A percentile compares a stretch with the other conserved stretches of the same genome.
phyloP scores from a whole-genome alignment of 2,888 invertebrate genomes.

The Villa cingulata region DNA sequence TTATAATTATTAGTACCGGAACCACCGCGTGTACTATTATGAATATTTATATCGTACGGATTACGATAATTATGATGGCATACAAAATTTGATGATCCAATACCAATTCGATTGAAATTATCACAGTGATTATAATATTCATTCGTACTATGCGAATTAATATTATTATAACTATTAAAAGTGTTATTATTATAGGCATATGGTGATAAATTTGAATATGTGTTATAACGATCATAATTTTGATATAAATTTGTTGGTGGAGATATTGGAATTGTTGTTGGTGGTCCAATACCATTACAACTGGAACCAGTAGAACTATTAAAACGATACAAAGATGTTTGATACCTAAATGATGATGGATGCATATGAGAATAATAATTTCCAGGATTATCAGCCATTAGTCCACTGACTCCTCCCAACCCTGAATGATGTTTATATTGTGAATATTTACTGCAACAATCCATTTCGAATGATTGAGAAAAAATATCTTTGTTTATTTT shows the following conservation, averaged over 20 bases:
- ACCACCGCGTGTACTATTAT: too few species aligned
- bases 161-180: constrained; percentile 1
- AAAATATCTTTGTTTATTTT: too few species aligned
- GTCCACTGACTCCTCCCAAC: neutral
- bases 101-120: neutral
- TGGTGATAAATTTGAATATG: constrained; percentile 5
- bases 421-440: constrained; percentile 4
- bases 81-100: neutral
- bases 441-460: constrained; percentile 8
- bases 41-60: neutral
- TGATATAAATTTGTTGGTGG: neutral
- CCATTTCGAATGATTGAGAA: too few species aligned
- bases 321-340: constrained; percentile 6
- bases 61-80: constrained; percentile 1
- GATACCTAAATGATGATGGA: constrained; percentile 5
- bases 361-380: constrained; percentile 4
- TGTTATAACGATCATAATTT: constrained; percentile 5
- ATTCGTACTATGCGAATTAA: constrained; percentile 1
- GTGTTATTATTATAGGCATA: constrained; percentile 2
- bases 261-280: neutral
- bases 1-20: constrained; percentile 1
- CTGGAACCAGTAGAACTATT: neutral
- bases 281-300: constrained; percentile 7
- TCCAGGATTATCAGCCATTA: neutral
- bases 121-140: constrained; percentile 4